Percentiles rank a stretch among this genome's conserved stretches.
phyloP scores from a whole-genome alignment of 2,888 invertebrate genomes.

The Dorcus parallelipipedus region DNA sequence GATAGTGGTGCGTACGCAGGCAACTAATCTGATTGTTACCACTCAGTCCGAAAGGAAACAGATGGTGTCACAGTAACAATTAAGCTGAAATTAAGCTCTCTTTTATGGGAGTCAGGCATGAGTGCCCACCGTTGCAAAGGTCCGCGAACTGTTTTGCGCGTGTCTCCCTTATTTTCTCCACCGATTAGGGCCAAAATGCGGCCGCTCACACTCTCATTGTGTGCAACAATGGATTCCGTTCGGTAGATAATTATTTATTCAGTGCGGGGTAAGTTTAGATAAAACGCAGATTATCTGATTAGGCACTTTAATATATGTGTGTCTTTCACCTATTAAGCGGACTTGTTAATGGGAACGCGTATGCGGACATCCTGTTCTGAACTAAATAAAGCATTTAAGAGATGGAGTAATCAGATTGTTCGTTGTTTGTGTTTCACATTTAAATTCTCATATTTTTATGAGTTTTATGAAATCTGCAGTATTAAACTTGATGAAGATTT shows the following conservation, averaged over 20 bases:
- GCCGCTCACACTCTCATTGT: constrained; percentile 18
- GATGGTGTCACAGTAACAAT: constrained; percentile 52
- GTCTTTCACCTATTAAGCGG: constrained; percentile 2
- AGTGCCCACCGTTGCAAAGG: constrained; percentile 36
- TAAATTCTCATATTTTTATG: too few relatives aligned
- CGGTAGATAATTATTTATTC: constrained; percentile 34
- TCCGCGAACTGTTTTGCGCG: constrained; percentile 17
- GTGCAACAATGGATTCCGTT: constrained; percentile 27
- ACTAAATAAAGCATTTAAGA: not conserved
- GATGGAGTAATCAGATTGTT: too few relatives aligned
- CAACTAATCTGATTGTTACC: constrained; percentile 33
- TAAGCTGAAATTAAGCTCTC: constrained; percentile 51
- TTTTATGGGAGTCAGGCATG: constrained; percentile 48
- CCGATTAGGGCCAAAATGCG: constrained; percentile 14
- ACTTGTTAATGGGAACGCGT: not conserved
- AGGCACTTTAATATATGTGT: constrained; percentile 4
- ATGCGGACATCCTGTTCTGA: not conserved
- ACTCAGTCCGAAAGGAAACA: constrained; percentile 47
- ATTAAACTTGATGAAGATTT: too few relatives aligned
- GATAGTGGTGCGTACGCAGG: constrained; percentile 15
- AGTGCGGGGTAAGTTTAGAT: constrained; percentile 14
- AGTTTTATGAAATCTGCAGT: too few relatives aligned
- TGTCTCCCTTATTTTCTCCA: not conserved
- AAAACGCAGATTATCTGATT: constrained; percentile 8
- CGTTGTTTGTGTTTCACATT: too few relatives aligned